Conservation (phyloP, 1,140 invertebrate species). For the Pinna nobilis region DNA sequence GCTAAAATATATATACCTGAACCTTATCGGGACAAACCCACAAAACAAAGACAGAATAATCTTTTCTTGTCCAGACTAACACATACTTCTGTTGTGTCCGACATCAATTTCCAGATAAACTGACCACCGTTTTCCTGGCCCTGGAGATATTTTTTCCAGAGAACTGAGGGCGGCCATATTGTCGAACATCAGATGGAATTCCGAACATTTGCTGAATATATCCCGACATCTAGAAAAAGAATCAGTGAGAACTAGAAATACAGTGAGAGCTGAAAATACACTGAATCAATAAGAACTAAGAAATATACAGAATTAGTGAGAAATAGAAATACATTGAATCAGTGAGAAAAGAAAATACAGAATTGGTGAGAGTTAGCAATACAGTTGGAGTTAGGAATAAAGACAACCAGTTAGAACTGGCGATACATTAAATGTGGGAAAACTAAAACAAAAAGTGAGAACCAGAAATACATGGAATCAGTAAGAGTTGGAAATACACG, state of each 20-base stretch:
- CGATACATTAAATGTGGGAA: no score
- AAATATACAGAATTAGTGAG: not conserved
- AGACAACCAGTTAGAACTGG: no score
- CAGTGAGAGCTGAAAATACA: no score
- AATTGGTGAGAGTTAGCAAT: no score
- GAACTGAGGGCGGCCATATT: constrained; percentile 45
- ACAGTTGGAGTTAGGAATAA: no score
- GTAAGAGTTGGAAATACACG: no score
- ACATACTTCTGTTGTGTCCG: constrained; percentile 67
- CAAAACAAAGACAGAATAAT: no score
- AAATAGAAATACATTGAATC: not conserved
- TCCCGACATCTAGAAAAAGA: not conserved
- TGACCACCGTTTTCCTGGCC: constrained; percentile 62
- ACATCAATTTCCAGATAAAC: constrained; percentile 66
- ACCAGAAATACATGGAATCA: no score
- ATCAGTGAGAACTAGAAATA: not conserved
- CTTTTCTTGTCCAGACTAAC: not conserved
- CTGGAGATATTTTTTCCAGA: constrained; percentile 36
- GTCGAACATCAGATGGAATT: constrained; percentile 70
- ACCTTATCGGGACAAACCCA: no score
- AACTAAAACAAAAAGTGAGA: no score
- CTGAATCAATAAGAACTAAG: not conserved
- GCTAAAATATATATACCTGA: no score
- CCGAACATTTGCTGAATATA: not conserved
- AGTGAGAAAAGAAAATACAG: not conserved